These are phyloP conservation scores for Calidris pygmaea DNA, from an alignment of 2,113 vertebrate species.

Conservation along the genomic window DNA sequence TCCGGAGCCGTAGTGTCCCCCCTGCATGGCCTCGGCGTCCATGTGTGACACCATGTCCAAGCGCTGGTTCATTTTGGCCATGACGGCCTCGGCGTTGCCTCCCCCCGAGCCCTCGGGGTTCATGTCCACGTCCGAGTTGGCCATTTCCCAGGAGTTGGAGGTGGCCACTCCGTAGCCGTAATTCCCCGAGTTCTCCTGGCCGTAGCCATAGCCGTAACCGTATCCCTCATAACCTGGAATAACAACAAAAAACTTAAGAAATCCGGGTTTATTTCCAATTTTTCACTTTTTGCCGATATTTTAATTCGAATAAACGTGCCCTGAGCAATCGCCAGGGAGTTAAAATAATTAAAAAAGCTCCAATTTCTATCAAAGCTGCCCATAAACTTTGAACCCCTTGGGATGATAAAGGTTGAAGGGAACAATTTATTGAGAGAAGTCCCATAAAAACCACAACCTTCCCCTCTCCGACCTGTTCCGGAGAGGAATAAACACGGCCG, in stretches of 20 bases:
- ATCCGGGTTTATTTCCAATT: not conserved
- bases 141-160: conserved; percentile 74
- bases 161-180: conserved; percentile 73
- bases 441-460: not conserved
- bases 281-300: not conserved
- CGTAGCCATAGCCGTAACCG: conserved; percentile 73
- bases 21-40: conserved; percentile 68
- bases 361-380: not conserved
- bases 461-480: too few species aligned
- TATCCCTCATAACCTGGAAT: conserved; percentile 75
- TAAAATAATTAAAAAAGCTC: not conserved
- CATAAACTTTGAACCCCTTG: accelerated
- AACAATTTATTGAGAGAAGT: accelerated
- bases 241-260: not conserved
- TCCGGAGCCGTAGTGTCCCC: conserved; percentile 63
- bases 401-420: not conserved
- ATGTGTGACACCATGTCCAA: conserved; percentile 83
- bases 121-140: conserved; percentile 62
- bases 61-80: conserved; percentile 89
- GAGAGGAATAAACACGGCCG: not conserved
- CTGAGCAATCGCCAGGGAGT: not conserved
- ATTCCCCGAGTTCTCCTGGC: conserved; percentile 67
- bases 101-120: conserved; percentile 58
- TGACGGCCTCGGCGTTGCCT: conserved; percentile 80
- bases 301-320: too few species aligned